phyloP scores from a whole-genome alignment of 2,113 vertebrate species.

The Perognathus longimembris region DNA sequence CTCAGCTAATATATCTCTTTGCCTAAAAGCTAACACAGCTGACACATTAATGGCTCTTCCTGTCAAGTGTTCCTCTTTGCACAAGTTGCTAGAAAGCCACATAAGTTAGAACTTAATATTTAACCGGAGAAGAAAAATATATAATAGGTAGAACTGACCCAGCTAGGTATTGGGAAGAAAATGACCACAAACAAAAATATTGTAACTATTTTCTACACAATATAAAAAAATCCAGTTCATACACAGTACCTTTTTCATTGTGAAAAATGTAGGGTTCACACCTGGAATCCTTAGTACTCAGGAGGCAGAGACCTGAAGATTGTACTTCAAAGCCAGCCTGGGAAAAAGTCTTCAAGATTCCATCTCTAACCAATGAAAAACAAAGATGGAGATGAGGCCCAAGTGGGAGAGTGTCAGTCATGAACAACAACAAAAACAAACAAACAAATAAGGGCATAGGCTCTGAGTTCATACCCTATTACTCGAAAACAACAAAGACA shows the following conservation, averaged over 20 bases:
- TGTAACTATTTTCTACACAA: not conserved
- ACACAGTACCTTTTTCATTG: constrained; percentile 6
- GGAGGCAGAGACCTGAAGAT: too few species aligned
- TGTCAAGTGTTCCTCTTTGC: constrained; percentile 13
- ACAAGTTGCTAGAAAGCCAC: not conserved
- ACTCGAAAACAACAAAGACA: not conserved
- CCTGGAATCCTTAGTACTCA: too few species aligned
- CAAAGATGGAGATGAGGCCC: too few species aligned
- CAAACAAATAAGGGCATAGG: too few species aligned
- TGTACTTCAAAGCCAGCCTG: too few species aligned
- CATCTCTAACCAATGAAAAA: too few species aligned
- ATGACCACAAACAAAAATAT: not conserved
- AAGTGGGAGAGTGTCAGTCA: too few species aligned
- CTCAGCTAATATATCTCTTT: not conserved
- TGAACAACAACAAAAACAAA: too few species aligned
- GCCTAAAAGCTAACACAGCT: not conserved
- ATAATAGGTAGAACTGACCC: not conserved
- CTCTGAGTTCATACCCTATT: too few species aligned
- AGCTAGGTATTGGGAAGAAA: not conserved
- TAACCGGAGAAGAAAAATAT: not conserved
- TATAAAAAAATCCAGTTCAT: constrained; percentile 31
- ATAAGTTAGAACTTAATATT: constrained; percentile 10
- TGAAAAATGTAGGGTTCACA: not conserved
- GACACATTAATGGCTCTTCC: not conserved
- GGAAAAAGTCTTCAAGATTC: too few species aligned